phyloP scores from a whole-genome alignment of 2,888 invertebrate species.

The Zygothrica quintamaculata region DNA sequence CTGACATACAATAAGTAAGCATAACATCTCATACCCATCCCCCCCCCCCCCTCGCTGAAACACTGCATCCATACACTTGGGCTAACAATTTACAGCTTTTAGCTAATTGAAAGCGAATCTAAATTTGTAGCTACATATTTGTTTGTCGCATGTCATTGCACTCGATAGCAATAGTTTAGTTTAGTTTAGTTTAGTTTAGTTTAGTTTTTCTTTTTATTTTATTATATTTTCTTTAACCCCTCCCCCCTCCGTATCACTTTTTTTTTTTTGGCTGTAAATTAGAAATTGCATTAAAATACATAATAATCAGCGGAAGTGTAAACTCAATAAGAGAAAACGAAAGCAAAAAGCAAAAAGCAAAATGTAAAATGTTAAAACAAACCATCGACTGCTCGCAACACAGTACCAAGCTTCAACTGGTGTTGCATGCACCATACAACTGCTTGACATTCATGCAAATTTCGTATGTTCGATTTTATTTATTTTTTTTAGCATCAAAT shows the following conservation, averaged over 20 bases:
- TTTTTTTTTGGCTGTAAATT: slow-evolving; percentile 25
- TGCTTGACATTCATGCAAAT: slow-evolving; percentile 39
- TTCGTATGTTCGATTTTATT: background rate
- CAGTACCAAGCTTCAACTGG: slow-evolving; percentile 1
- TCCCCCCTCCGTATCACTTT: too few species aligned
- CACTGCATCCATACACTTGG: slow-evolving; percentile 1
- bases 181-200: slow-evolving; percentile 1
- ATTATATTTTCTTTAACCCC: too few species aligned
- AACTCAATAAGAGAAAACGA: background rate
- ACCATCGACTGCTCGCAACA: background rate
- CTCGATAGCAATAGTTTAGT: slow-evolving; percentile 42
- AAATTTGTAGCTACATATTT: slow-evolving; percentile 19
- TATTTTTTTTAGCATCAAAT: background rate
- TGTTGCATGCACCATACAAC: slow-evolving; percentile 25
- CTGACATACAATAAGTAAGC: slow-evolving; percentile 62
- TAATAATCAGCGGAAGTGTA: slow-evolving; percentile 31
- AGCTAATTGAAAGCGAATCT: slow-evolving; percentile 65
- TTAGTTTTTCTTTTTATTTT: background rate
- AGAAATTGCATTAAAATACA: slow-evolving; percentile 54
- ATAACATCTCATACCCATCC: slow-evolving; percentile 8
- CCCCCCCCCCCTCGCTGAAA: background rate
- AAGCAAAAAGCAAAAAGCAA: slow-evolving; percentile 29
- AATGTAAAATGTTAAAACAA: slow-evolving; percentile 20
- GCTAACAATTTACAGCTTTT: slow-evolving; percentile 45
- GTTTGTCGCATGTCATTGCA: slow-evolving; percentile 64